Percentiles rank a stretch among this genome's conserved stretches.
Evolutionary conservation across 2,888 invertebrate genomes (phyloP).

Genomic region (Melanophora roralis): DNA sequence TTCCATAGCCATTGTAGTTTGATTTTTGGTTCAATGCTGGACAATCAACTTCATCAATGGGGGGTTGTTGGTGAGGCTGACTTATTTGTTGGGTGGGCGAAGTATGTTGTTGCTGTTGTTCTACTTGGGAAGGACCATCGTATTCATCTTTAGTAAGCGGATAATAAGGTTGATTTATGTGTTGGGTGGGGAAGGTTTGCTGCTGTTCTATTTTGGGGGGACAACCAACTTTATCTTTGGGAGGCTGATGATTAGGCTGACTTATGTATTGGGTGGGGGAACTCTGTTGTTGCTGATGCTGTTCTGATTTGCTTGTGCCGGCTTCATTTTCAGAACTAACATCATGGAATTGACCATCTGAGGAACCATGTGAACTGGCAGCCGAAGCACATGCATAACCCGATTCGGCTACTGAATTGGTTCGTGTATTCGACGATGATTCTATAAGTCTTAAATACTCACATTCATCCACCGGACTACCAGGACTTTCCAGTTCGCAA

Average conservation of each 20-base stretch:
- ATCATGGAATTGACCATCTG: constrained; percentile 78
- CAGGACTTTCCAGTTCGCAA: constrained; percentile 83
- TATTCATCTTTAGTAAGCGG: constrained; percentile 24
- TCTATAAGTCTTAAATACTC: constrained; percentile 78
- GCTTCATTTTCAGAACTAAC: constrained; percentile 70
- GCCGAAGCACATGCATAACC: constrained; percentile 79
- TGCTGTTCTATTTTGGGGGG: not conserved
- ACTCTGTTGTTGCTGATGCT: constrained; percentile 24
- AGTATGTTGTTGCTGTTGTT: constrained; percentile 24
- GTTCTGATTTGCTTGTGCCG: constrained; percentile 32
- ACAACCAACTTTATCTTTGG: constrained; percentile 36
- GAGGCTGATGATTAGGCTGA: constrained; percentile 35
- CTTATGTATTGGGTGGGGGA: constrained; percentile 40
- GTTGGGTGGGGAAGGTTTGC: constrained; percentile 36
- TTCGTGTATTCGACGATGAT: constrained; percentile 79
- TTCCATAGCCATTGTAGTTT: constrained; percentile 45
- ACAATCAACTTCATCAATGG: constrained; percentile 38
- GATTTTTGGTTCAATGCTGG: not conserved
- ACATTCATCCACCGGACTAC: constrained; percentile 83
- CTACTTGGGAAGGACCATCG: constrained; percentile 25
- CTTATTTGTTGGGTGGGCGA: constrained; percentile 40
- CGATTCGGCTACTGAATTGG: constrained; percentile 78
- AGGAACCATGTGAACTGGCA: constrained; percentile 78
- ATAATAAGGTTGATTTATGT: constrained; percentile 42
- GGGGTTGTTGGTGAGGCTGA: constrained; percentile 35